phyloP scores from a whole-genome alignment of 2,797 vertebrate genomes.

The Morus bassanus region DNA sequence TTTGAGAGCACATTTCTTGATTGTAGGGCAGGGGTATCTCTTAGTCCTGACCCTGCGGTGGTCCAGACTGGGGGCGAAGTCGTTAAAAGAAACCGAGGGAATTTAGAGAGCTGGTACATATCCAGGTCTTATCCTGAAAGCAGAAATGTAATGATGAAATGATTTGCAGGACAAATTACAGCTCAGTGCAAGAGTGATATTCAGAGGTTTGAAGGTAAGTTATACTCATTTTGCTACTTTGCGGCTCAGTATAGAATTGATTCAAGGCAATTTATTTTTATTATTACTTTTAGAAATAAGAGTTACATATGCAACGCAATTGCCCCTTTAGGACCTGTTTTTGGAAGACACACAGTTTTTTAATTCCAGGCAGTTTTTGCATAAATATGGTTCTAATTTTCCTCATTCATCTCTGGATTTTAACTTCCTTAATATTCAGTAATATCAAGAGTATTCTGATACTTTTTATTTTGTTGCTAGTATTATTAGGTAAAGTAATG shows the following conservation, averaged over 20 bases:
- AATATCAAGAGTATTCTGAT: background rate
- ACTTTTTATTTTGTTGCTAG: background rate
- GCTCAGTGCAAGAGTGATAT: background rate
- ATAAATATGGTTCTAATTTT: constrained; percentile 2
- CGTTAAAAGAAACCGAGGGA: background rate
- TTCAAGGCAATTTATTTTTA: constrained; percentile 4
- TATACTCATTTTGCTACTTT: background rate
- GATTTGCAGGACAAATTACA: background rate
- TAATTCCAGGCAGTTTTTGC: constrained; percentile 7
- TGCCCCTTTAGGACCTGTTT: background rate
- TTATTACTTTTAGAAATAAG: constrained; percentile 4
- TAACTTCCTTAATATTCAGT: background rate
- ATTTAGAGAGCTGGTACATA: background rate
- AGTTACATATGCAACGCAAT: background rate
- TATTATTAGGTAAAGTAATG: background rate
- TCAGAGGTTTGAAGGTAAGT: background rate
- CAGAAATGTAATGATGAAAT: background rate
- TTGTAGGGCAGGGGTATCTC: background rate
- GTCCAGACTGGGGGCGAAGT: background rate
- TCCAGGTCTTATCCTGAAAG: background rate
- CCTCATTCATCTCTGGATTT: background rate
- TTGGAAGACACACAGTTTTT: constrained; percentile 40
- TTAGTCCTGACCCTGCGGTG: background rate
- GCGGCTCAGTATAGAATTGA: background rate
- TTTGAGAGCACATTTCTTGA: background rate